Base-by-base conservation (phyloP, 2,113 vertebrate species). In the Mormyrus iriodes region DNA sequence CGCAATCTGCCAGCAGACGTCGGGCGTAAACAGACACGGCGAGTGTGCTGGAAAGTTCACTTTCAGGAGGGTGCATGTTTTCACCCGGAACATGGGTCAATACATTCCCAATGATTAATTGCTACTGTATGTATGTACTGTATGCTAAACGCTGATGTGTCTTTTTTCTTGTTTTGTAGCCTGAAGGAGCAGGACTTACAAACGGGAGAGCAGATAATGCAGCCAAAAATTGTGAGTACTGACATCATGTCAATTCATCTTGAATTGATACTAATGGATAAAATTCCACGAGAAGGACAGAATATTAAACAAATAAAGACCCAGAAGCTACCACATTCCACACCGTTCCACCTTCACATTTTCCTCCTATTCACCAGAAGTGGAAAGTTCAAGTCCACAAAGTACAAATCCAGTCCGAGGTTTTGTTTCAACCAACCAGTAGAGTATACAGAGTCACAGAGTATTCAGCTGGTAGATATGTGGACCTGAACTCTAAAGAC, bases 141-240 rank as follows among this genome's bases (percentile, higher is more conserved):
- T n/a, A n/a, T n/a, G n/a, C n/a, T n/a, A 27, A 69, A 31, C 4
- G 61, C 19, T 84, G 39, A 12, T 27, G 39, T 51, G 46, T 17
- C 44, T 83, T 65, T 89, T 6, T 65, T n/a, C 53, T 65, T 42
- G 3, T 52, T 51, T 89, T 87, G 69, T 92, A 48, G 91, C 91
- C 93, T 90, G 85, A 89, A 91, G 92, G n/a, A 88, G 35, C 35
- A 19, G 35, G 35, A 79, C 1, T 35, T 35, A 79, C 73, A 46
- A 86, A 69, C 55, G 89, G 86, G 88, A 73, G 85, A 39, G 39
- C 85, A 87, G 89, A 88, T 3, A 86, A 65, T 46, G 88, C 42
- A 53, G 55, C 53, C 76, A 88, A 85, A 79, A 90, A 85, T 87
- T 46, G 92, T 92, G 89, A 91, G 92, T 91, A 88, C 31, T 49